phyloP scores from a whole-genome alignment of 2,113 vertebrate genomes.

The Etia nguti region DNA sequence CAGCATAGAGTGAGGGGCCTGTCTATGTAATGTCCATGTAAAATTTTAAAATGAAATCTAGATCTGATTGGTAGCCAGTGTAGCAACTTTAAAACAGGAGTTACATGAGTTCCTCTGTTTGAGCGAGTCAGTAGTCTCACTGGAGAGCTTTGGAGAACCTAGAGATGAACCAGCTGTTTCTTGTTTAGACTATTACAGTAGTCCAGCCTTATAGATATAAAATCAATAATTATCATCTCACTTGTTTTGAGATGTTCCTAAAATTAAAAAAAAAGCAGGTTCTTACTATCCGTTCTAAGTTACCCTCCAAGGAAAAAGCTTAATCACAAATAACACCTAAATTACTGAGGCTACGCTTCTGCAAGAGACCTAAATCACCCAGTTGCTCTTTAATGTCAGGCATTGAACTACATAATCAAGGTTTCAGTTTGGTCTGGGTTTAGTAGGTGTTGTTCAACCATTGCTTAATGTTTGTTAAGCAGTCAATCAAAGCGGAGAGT shows the following conservation, averaged over 20 bases:
- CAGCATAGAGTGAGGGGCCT: background rate
- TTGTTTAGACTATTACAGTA: no score
- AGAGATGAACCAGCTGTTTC: no score
- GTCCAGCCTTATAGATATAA: no score
- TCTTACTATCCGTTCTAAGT: background rate
- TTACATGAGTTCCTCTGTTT: background rate
- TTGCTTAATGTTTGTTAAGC: background rate
- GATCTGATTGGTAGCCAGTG: background rate
- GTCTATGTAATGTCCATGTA: background rate
- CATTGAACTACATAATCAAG: background rate
- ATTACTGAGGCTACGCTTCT: background rate
- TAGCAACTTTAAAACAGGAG: background rate
- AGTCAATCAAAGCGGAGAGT: background rate
- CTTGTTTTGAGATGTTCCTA: no score
- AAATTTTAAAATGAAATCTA: background rate
- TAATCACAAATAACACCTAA: background rate
- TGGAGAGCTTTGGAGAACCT: background rate
- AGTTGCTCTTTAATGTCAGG: background rate
- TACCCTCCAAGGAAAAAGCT: background rate
- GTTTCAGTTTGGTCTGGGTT: background rate
- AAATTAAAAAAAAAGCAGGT: no score
- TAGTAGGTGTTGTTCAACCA: background rate
- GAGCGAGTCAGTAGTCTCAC: background rate
- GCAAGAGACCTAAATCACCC: background rate
- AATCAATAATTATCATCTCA: no score